Base-by-base conservation (phyloP, 2,888 invertebrate genomes). In the Xestia c-nigrum region DNA sequence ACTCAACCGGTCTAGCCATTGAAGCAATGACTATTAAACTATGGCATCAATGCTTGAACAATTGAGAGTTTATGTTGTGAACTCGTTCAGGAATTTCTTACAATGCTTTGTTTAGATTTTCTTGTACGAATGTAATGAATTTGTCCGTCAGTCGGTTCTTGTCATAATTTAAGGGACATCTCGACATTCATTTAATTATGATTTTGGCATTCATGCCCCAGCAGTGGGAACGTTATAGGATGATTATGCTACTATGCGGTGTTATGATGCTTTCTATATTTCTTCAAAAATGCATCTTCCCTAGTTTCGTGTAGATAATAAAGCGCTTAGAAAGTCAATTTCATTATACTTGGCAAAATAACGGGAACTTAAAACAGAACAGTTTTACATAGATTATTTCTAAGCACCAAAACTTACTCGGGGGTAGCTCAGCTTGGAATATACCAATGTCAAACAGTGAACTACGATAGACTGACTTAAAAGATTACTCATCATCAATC, bases 21-120 rank as follows among this genome's bases (percentile, higher is more conserved):
- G 61, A 64, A 59, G 24, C 71, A 76, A 65, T 63, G 63, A 69
- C 59, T 73, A 74, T 78, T 79, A 79, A 83, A 80, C 88, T 80
- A 74, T 86, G 88, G 80, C 78, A 69, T 75, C 66, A 66, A 72
- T 68, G 72, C 19, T 47, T 21, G 52, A 59, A 76, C 66, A 84
- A 69, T 69, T 63, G 55, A 74, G 46, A 84, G 69, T 61, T 47
- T 70, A 24, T 31, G 73, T 40, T 71, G 46, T 65, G 81, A 72
- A 74, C 64, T 72, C 55, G 81, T 64, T 65, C 6, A 52, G 43
- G 43, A 81, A 65, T 85, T 75, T 75, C 38, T 46, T 61, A 61
- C 64, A 68, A 63, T 78, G 46, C 40, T 47, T 66, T 70, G 38
- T n/a, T 59, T 61, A 47, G 70, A 61, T 31, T 65, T 78, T 64